Evolutionary conservation across 2,888 invertebrate genomes (phyloP).

Genomic region (Acronicta leporina): DNA sequence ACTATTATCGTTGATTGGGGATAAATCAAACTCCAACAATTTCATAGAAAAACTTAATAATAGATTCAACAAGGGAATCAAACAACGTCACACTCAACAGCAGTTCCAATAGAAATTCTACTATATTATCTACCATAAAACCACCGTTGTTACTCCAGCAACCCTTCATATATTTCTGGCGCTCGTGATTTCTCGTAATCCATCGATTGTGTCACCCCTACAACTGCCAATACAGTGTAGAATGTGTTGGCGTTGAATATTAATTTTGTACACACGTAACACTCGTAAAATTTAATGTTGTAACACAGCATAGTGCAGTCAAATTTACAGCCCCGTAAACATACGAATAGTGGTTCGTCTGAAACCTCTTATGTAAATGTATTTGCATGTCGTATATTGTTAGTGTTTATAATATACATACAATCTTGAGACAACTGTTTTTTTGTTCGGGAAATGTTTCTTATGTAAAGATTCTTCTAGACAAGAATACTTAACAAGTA

Average conservation of each 20-base stretch:
- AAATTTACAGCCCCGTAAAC: conserved; percentile 36
- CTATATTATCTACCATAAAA: no score
- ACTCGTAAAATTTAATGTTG: conserved; percentile 33
- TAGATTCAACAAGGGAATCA: no score
- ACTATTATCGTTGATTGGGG: no score
- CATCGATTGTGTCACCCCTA: background rate
- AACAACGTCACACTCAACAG: no score
- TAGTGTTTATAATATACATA: background rate
- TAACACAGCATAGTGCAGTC: conserved; percentile 27
- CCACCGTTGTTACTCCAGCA: no score
- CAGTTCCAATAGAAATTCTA: no score
- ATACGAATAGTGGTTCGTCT: conserved; percentile 23
- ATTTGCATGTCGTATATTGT: conserved; percentile 18
- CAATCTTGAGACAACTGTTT: background rate
- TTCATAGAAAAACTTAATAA: no score
- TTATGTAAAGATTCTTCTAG: background rate
- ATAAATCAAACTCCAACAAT: no score
- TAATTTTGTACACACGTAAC: conserved; percentile 36
- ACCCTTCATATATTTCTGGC: background rate
- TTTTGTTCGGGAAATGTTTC: background rate
- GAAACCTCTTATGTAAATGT: conserved; percentile 26
- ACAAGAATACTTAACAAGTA: no score
- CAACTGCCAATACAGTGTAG: conserved; percentile 6
- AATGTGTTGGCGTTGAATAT: conserved; percentile 24
- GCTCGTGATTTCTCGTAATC: background rate